Evolutionary conservation across 92 coral and sea anemone genomes (phyloP), one percentile per base, ranked within the genome.

Genomic region (Plumapathes pennacea): DNA sequence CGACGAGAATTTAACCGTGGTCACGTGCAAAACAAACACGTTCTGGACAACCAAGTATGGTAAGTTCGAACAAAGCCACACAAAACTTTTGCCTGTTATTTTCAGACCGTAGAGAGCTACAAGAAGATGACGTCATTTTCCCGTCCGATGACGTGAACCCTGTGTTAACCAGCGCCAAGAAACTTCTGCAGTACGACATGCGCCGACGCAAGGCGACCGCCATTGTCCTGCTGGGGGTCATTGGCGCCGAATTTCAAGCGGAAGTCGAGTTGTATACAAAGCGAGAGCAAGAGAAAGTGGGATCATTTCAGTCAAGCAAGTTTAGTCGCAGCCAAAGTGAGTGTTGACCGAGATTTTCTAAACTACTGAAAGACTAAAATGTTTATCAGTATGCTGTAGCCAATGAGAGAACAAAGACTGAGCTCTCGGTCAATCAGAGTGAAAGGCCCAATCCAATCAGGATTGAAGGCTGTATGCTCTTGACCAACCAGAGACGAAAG

Each of bases 121-220:
- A 64, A 4, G 23, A 89, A 34, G 86, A 81, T 61, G 98, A 89
- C 50, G 98, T 89, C 19, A 68, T 89, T 19, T 92, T 92, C 59
- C 96, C 96, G 25, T 54, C 82, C 19, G 96, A 88, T 53, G 98
- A 92, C 73, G 94, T 81, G 68, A 86, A 77, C 42, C 68, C 86
- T 15, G 98, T 92, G 24, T 66, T 92, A 62, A 82, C 88, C 60
- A 86, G 88, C 85, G 98, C 86, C 69, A 92, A 92, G 79, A 92
- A 92, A 62, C 87, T 92, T 34, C 88, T 84, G 54, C 98, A 92
- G 51, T 92, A 92, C 59, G 98, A 92, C 87, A 70, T 83, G 76
- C 85, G 96, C 38, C 86, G 98, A 60, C 96, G 98, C 76, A 94
- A 92, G 66, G 98, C 98, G 69, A 92, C 98, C 38, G 96, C 98